Percentiles rank a stretch among this genome's conserved stretches.
These are phyloP conservation scores for Cryptotis parvus DNA, from an alignment of 2,113 vertebrate species.

Conservation along the genomic window DNA sequence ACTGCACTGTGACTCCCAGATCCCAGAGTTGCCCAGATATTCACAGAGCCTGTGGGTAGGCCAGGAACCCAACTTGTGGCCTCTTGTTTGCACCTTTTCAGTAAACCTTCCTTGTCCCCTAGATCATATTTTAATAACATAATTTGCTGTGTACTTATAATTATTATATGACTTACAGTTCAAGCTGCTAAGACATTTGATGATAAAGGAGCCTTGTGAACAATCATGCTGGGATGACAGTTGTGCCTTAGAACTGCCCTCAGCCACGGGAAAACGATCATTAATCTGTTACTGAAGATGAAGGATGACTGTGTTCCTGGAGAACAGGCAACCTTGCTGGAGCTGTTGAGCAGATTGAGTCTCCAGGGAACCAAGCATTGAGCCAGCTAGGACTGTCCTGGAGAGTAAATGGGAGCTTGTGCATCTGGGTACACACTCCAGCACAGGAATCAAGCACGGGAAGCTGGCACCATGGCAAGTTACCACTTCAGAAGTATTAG, in stretches of 20 bases:
- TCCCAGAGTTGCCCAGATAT: too few relatives aligned
- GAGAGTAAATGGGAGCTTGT: background rate
- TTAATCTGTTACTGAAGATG: background rate
- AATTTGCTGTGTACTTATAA: background rate
- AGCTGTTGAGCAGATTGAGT: background rate
- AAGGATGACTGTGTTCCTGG: background rate
- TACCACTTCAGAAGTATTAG: background rate
- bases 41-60: too few relatives aligned
- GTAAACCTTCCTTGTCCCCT: background rate
- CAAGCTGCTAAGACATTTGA: background rate
- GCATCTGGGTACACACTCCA: background rate
- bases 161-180: background rate
- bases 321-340: background rate
- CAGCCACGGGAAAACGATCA: background rate
- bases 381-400: fast-evolving
- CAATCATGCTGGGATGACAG: background rate
- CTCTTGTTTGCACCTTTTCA: too few relatives aligned
- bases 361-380: background rate
- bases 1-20: too few relatives aligned
- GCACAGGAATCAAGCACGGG: too few relatives aligned
- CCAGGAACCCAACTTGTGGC: too few relatives aligned
- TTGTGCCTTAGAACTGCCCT: background rate
- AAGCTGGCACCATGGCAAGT: background rate
- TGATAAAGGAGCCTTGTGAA: background rate
- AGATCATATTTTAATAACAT: background rate